Evolutionary conservation across 2,113 vertebrate species (phyloP).

Genomic region (Stercorarius parasiticus): DNA sequence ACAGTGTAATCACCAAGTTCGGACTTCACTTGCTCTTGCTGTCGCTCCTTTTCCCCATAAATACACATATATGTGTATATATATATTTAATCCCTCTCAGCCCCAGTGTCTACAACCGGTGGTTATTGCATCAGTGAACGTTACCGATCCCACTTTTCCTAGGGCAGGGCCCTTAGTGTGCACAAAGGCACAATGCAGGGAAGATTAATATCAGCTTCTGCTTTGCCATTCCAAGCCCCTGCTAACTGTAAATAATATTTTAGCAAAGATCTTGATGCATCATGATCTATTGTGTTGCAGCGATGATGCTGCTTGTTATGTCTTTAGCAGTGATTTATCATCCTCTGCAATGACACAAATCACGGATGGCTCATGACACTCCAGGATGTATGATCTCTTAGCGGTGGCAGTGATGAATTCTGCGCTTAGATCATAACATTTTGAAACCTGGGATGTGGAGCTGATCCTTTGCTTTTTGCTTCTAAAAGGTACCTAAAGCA

Average conservation of each 20-base stretch:
- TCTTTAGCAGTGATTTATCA: conserved; percentile 76
- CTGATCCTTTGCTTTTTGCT: conserved; percentile 54
- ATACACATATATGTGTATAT: conserved; percentile 38
- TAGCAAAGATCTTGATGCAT: conserved; percentile 73
- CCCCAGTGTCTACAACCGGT: conserved; percentile 21
- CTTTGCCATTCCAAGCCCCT: conserved; percentile 62
- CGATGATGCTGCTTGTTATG: conserved; percentile 68
- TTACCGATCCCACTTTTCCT: conserved; percentile 24
- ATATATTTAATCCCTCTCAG: conserved; percentile 59
- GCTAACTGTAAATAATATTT: conserved; percentile 75
- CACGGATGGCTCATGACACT: conserved; percentile 66
- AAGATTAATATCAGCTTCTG: conserved; percentile 73
- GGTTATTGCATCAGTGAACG: conserved; percentile 59
- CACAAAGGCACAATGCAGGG: conserved; percentile 33
- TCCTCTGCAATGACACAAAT: conserved; percentile 76
- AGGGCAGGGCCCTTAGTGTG: conserved; percentile 10
- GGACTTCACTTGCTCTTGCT: conserved; percentile 16
- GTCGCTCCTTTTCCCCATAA: background rate
- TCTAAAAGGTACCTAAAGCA: conserved; percentile 60
- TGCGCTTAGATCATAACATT: conserved; percentile 65
- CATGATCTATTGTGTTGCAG: conserved; percentile 75
- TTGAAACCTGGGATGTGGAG: conserved; percentile 66
- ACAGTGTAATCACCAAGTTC: background rate
- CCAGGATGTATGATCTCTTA: conserved; percentile 69
- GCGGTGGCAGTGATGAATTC: conserved; percentile 67